Conservation (phyloP, 2,797 vertebrate genomes). For the Oreochromis grahami region DNA sequence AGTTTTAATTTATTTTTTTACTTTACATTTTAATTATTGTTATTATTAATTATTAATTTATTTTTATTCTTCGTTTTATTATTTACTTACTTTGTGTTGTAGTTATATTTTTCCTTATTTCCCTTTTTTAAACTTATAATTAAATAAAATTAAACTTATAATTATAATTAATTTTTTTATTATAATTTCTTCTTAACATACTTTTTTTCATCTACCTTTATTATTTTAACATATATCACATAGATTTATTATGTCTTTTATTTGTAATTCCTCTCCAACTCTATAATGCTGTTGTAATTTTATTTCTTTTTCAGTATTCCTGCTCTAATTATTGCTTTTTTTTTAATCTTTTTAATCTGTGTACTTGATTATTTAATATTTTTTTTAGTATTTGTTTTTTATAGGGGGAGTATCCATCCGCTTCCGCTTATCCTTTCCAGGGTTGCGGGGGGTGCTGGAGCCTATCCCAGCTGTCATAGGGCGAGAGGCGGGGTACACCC, state of each 20-base stretch:
- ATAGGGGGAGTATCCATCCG: no score
- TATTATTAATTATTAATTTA: not conserved
- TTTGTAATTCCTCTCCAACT: not conserved
- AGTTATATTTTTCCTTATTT: not conserved
- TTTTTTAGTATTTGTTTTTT: not conserved
- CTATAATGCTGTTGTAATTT: not conserved
- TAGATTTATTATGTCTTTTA: not conserved
- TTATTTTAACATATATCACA: not conserved
- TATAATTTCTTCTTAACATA: not conserved
- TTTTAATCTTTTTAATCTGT: not conserved
- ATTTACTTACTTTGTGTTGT: not conserved
- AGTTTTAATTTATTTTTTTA: not conserved
- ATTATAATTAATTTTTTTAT: not conserved
- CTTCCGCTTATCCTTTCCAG: no score
- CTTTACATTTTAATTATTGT: not conserved
- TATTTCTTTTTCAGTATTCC: not conserved
- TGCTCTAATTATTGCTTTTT: not conserved
- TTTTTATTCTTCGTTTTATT: not conserved
- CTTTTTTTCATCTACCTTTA: not conserved
- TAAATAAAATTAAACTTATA: not conserved
- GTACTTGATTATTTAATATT: not conserved
- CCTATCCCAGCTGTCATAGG: no score
- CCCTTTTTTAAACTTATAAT: not conserved
- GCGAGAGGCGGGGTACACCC: no score
- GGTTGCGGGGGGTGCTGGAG: no score